Percentiles rank a stretch among this genome's conserved stretches.
Evolutionary conservation across 2,797 vertebrate genomes (phyloP).

Genomic region (Takifugu ocellatus): DNA sequence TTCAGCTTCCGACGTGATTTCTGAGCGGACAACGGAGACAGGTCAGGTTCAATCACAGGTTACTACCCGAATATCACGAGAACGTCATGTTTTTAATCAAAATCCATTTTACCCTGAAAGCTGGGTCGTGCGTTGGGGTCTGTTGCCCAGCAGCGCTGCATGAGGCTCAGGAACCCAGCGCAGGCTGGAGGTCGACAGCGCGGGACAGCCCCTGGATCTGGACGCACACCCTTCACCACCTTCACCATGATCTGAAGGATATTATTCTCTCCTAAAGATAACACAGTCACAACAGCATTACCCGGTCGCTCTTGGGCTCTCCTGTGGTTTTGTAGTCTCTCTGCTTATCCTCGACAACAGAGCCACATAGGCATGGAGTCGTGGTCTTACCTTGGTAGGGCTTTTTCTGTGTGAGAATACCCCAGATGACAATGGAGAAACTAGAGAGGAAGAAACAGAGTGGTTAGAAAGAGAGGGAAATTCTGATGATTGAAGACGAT

Average conservation of each 20-base stretch:
- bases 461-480: background rate
- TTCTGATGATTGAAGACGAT: too few relatives aligned
- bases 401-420: conserved; percentile 94
- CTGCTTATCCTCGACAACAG: too few relatives aligned
- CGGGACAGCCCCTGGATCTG: conserved; percentile 83
- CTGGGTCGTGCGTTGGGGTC: conserved; percentile 84
- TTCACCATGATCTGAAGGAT: conserved; percentile 99
- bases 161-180: conserved; percentile 83
- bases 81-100: background rate
- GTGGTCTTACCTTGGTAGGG: conserved; percentile 88
- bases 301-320: background rate
- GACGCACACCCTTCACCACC: conserved; percentile 93
- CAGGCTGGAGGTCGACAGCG: conserved; percentile 86
- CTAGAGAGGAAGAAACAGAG: conserved; percentile 59
- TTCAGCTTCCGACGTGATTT: conserved; percentile 95
- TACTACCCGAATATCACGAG: background rate
- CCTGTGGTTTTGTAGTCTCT: too few relatives aligned
- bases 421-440: conserved; percentile 96
- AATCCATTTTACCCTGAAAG: conserved; percentile 84
- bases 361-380: background rate
- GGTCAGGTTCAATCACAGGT: conserved; percentile 25
- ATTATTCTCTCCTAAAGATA: conserved; percentile 86
- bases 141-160: conserved; percentile 93
- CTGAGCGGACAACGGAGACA: conserved; percentile 59
- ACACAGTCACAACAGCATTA: conserved; percentile 1